Conservation (phyloP, 2,797 vertebrate species). For the Amniataba percoides region DNA sequence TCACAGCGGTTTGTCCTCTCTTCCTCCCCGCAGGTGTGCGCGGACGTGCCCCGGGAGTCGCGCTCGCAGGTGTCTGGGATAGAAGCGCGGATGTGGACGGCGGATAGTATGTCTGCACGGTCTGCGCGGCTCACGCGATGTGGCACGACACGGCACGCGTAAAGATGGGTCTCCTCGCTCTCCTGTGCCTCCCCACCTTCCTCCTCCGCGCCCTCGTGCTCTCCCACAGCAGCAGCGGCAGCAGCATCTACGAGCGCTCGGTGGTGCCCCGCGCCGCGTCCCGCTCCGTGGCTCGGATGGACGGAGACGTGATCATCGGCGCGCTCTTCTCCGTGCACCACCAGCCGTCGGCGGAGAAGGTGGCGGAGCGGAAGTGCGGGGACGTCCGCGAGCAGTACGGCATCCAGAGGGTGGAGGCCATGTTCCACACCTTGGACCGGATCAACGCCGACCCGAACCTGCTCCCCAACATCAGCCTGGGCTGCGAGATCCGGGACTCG, state of each 20-base stretch:
- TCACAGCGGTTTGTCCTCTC: slow-evolving; percentile 52
- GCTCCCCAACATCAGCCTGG: slow-evolving; percentile 95
- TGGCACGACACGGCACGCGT: slow-evolving; percentile 85
- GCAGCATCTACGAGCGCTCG: slow-evolving; percentile 82
- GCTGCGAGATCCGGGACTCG: slow-evolving; percentile 98
- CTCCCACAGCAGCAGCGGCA: slow-evolving; percentile 83
- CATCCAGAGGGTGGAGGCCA: slow-evolving; percentile 98
- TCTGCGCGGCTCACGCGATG: slow-evolving; percentile 74
- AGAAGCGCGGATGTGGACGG: slow-evolving; percentile 73
- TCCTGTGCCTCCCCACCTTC: slow-evolving; percentile 85
- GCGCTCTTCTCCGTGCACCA: slow-evolving; percentile 99
- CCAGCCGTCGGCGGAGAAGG: slow-evolving; percentile 96
- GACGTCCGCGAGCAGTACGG: slow-evolving; percentile 98
- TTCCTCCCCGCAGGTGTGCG: slow-evolving; percentile 64
- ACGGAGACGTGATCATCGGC: slow-evolving; percentile 98
- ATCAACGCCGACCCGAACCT: slow-evolving; percentile 94
- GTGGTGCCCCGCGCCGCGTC: slow-evolving; percentile 86
- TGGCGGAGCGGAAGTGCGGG: slow-evolving; percentile 97
- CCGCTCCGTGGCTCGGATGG: slow-evolving; percentile 95
- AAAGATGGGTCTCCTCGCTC: slow-evolving; percentile 89
- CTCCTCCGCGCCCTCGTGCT: slow-evolving; percentile 85
- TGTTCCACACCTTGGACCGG: slow-evolving; percentile 98
- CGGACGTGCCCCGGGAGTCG: slow-evolving; percentile 62
- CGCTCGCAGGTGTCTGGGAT: slow-evolving; percentile 69
- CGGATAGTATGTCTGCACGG: slow-evolving; percentile 78